Evolutionary conservation across 2,113 vertebrate species (phyloP), one percentile per base, ranked within the genome.

Genomic region (Dasyornis broadbenti): DNA sequence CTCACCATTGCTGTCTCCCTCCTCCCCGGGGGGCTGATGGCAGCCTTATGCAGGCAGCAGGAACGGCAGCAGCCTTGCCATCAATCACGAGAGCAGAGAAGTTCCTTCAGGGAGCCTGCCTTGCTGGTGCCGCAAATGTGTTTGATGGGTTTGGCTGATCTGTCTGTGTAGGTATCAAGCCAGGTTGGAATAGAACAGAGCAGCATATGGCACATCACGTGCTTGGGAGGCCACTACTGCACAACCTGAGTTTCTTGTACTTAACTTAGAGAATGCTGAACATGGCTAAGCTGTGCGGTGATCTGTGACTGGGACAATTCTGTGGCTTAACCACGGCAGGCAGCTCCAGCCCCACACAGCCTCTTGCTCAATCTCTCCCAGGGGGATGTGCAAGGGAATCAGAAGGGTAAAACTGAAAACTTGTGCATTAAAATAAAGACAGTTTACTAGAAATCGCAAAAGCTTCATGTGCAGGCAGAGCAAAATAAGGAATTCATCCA

Each of bases 231-330:
- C 22, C 49, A 31, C 37, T 77, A 35, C 27, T 79, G 40, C 31
- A 87, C 31, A 65, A 69, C 6, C 15, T 24, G 49, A 64, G 26
- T 82, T 92, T 77, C 69, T 63, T 86, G 54, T 89, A 21, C 83
- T 95, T 90, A 77, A 35, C 45, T n/a, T 49, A 50, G 72, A 90
- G 27, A 45, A 39, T 15, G 23, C 30, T 73, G 78, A 91, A 73
- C 8, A 16, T 39, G 52, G 31, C 19, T 47, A 66, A 66, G 9
- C 39, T 71, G 35, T 78, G 45, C 45, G 45, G 1, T 13, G 30
- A 27, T 86, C 45, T 75, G 17, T 84, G 73, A 11, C 69, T 66
- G 33, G 26, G 20, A 57, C 28, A 54, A 5, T 59, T 86, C 49
- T 1, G 6, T 64, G 59, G 18, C 70, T 89, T 86, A 69, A 77